Evolutionary conservation across 2,113 vertebrate genomes (phyloP).

Genomic region (Tachysurus fulvidraco): DNA sequence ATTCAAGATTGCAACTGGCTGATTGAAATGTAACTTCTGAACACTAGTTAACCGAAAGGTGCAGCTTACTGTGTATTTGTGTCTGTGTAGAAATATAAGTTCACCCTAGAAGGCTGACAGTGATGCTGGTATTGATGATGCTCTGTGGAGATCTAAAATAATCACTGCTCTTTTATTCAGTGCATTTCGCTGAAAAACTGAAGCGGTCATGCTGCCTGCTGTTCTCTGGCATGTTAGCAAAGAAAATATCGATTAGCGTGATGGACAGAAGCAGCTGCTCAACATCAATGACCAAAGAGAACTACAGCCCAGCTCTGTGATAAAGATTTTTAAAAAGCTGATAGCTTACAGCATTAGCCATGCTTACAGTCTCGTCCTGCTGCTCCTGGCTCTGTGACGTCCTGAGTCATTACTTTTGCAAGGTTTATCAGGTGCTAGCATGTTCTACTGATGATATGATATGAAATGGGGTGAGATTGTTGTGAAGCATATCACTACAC

Average conservation of each 20-base stretch:
- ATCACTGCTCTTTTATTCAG: neutral
- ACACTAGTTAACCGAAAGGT: neutral
- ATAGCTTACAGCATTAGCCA: neutral
- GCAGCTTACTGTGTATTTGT: neutral
- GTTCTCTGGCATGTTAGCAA: neutral
- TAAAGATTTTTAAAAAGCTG: neutral
- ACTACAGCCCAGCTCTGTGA: neutral
- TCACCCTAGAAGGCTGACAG: neutral
- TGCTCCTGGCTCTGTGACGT: neutral
- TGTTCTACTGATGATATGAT: neutral
- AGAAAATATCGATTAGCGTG: constrained; percentile 14
- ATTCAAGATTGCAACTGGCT: neutral
- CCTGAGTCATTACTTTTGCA: neutral
- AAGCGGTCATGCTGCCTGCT: neutral
- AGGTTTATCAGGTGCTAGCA: neutral
- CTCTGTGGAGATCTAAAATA: constrained; percentile 10
- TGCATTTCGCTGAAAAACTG: neutral
- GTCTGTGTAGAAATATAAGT: neutral
- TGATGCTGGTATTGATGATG: neutral
- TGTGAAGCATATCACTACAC: neutral
- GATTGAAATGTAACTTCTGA: neutral
- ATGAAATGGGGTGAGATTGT: neutral
- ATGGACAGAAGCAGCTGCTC: neutral
- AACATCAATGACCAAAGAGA: neutral
- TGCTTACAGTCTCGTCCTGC: neutral